Percentiles rank a stretch among this genome's conserved stretches.
These are phyloP conservation scores for Leptobrachium ailaonicum DNA, from an alignment of 2,113 vertebrate genomes.

Conservation along the genomic window DNA sequence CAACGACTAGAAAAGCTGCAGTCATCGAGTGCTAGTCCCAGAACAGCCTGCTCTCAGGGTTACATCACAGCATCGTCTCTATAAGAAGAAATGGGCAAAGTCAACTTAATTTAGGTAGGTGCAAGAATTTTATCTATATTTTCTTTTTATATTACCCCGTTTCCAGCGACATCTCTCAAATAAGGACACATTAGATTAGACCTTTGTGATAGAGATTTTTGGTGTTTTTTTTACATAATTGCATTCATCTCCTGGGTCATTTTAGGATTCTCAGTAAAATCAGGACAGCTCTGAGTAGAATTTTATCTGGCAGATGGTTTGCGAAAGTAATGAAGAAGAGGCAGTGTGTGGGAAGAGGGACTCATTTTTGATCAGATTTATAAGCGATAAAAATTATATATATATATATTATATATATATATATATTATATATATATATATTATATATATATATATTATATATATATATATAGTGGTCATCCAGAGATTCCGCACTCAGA, in stretches of 20 bases:
- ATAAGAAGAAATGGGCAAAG: conserved; percentile 2
- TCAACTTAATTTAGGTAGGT: conserved; percentile 2
- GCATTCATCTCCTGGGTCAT: conserved; percentile 10
- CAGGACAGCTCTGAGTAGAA: conserved; percentile 3
- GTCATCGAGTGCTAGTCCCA: neutral
- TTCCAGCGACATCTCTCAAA: neutral
- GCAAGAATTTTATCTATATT: neutral
- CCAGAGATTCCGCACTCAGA: too few relatives aligned
- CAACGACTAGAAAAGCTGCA: neutral
- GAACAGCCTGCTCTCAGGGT: neutral
- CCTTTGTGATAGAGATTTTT: conserved; percentile 5
- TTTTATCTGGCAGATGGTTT: conserved; percentile 24
- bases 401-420: neutral
- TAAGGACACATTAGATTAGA: neutral
- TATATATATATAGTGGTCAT: too few relatives aligned
- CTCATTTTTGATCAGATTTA: conserved; percentile 8
- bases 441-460: too few relatives aligned
- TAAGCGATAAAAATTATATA: neutral
- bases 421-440: too few relatives aligned
- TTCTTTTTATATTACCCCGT: neutral
- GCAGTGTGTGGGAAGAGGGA: neutral
- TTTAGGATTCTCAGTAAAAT: conserved; percentile 9
- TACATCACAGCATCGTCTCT: neutral
- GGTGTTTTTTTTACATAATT: neutral
- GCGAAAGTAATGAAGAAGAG: conserved; percentile 21